Percentiles rank a stretch among this genome's conserved stretches.
phyloP scores from a whole-genome alignment of 2,797 vertebrate genomes.

The Alectoris magna region DNA sequence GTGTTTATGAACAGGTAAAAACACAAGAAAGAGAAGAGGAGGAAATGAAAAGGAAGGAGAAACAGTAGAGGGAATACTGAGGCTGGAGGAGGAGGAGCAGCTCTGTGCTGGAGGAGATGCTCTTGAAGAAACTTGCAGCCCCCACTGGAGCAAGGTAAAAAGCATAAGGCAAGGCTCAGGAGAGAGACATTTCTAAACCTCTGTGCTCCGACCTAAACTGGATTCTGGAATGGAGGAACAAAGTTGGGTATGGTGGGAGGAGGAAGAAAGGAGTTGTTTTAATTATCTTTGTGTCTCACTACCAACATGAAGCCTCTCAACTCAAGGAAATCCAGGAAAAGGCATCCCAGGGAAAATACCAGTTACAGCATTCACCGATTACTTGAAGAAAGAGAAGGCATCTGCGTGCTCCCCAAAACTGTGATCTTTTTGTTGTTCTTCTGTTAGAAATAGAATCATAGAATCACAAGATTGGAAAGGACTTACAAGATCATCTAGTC shows the following conservation, averaged over 20 bases:
- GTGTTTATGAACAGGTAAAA: background rate
- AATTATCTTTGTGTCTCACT: too few species aligned
- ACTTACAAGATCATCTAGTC: too few species aligned
- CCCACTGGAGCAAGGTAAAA: background rate
- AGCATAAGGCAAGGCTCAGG: background rate
- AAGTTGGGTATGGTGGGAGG: too few species aligned
- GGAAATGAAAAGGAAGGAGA: background rate
- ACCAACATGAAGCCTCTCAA: background rate
- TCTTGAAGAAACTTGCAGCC: background rate
- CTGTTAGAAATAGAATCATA: background rate
- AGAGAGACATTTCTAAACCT: background rate
- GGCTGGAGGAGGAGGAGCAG: background rate
- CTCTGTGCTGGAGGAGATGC: background rate
- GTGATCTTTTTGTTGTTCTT: background rate
- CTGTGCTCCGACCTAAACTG: fast-evolving
- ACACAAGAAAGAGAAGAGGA: background rate
- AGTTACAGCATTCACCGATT: background rate
- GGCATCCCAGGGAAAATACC: background rate
- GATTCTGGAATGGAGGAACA: background rate
- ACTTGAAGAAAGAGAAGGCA: background rate
- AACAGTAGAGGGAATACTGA: background rate
- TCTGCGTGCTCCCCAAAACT: background rate
- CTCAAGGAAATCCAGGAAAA: background rate
- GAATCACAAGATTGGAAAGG: too few species aligned
- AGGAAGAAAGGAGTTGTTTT: too few species aligned